Evolutionary conservation across 1,140 invertebrate genomes (phyloP).

Genomic region (Polyergus mexicanus): DNA sequence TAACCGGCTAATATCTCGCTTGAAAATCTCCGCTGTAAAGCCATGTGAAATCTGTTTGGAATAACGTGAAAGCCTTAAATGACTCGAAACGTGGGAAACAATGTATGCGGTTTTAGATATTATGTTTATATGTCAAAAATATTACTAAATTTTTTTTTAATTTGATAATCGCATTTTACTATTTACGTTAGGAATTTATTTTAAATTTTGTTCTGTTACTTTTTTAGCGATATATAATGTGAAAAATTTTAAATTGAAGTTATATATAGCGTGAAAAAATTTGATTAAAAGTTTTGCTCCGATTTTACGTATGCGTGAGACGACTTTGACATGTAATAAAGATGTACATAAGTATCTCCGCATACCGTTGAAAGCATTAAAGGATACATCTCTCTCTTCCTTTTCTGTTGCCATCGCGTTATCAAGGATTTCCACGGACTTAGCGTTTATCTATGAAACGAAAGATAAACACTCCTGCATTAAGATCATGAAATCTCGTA

Average conservation of each 20-base stretch:
- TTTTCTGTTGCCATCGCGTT: not conserved
- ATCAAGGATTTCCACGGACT: not conserved
- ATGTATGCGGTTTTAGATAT: conserved; percentile 50
- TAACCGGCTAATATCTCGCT: not conserved
- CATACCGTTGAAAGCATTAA: not conserved
- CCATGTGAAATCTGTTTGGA: conserved; percentile 68
- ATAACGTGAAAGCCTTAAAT: conserved; percentile 60
- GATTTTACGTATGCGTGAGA: not conserved
- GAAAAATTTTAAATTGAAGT: not conserved
- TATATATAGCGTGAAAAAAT: not conserved
- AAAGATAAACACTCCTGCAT: conserved; percentile 45
- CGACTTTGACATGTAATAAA: not conserved
- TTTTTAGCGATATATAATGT: not conserved
- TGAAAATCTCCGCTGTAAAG: conserved; percentile 9
- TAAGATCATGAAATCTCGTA: conserved; percentile 29
- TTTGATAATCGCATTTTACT: not conserved
- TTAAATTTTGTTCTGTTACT: not conserved
- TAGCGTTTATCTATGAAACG: conserved; percentile 41
- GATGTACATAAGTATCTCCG: not conserved
- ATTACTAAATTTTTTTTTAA: conserved; percentile 24
- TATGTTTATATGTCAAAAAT: conserved; percentile 33
- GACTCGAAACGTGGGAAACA: conserved; percentile 36
- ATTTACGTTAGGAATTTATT: not conserved
- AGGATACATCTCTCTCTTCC: not conserved
- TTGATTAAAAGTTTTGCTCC: not conserved